Base-by-base conservation (phyloP, 2,888 invertebrate genomes). In the Amblyteles armatorius region DNA sequence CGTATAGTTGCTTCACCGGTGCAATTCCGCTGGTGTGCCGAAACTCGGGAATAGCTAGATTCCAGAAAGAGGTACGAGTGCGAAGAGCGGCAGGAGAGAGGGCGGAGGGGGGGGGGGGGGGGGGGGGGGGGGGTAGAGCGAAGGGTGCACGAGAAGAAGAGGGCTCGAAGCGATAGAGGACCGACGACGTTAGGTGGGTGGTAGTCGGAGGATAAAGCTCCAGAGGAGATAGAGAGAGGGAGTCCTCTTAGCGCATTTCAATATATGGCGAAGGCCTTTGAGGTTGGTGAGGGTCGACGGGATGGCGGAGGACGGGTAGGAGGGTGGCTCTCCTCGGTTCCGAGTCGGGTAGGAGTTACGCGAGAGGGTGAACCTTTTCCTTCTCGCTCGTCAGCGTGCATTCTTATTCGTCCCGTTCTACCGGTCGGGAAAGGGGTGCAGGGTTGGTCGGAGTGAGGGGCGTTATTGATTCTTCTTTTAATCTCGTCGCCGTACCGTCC, bases 401-500 rank as follows among this genome's bases (percentile, higher is more conserved):
- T 16, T 40, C 33, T 79, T 71, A 71, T 60, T 73, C 55, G 57
- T 81, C 67, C 73, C 68, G 67, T 69, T 29, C 50, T 52, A 26
- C 16, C 9, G 68, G 22, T 33, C 22, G 13, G 44, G 44, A 63
- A 77, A 52, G 67, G 71, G 69, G 73, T 33, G 68, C 33, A 52
- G 89, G 87, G 86, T 83, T 79, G 87, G 74, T 86, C 86, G 89
- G 85, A 74, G 80, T 79, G 84, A 79, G 88, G 89, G 90, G 89
- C 88, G 88, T 93, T 93, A 93, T 93, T 93, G 93, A 93, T 93
- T 93, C 93, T 93, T 93, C 93, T 93, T 93, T 93, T 93, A 93
- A 93, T 93, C 93, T 93, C 92, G 93, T 93, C 93, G 92, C 91
- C 91, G 90, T 91, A 91, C 91, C 92, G 92, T 91, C 91, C 92